Conservation (phyloP, 2,113 vertebrate genomes). For the Channa maculata region DNA sequence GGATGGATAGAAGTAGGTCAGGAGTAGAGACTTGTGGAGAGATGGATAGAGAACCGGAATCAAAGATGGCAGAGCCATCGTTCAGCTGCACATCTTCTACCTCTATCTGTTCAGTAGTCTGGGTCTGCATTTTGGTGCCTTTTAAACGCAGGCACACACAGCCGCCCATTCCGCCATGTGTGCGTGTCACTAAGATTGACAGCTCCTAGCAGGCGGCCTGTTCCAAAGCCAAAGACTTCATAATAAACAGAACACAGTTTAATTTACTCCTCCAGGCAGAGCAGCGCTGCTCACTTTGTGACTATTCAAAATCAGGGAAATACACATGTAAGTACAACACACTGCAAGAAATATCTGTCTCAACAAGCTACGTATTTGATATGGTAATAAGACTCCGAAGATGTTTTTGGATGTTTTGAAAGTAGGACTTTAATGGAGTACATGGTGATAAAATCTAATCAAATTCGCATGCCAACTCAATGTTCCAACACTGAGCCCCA, state of each 20-base stretch:
- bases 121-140: neutral
- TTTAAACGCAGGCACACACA: neutral
- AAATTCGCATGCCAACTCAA: no score
- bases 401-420: no score
- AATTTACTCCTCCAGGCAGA: conserved; percentile 65
- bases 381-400: no score
- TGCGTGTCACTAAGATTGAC: conserved; percentile 61
- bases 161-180: neutral
- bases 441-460: no score
- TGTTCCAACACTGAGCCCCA: no score
- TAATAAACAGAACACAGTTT: conserved; percentile 71
- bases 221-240: conserved; percentile 61
- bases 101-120: conserved; percentile 12
- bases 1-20: conserved; percentile 78
- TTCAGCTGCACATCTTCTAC: conserved; percentile 11
- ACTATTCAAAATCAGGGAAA: conserved; percentile 35
- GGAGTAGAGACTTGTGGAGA: conserved; percentile 51
- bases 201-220: conserved; percentile 61
- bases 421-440: no score
- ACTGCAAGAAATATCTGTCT: conserved; percentile 25
- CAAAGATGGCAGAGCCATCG: conserved; percentile 31
- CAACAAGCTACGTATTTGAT: neutral
- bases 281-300: conserved; percentile 40
- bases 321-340: conserved; percentile 3
- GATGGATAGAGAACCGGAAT: conserved; percentile 38